phyloP scores from a whole-genome alignment of 2,888 invertebrate genomes.

The Folsomia manolachei region DNA sequence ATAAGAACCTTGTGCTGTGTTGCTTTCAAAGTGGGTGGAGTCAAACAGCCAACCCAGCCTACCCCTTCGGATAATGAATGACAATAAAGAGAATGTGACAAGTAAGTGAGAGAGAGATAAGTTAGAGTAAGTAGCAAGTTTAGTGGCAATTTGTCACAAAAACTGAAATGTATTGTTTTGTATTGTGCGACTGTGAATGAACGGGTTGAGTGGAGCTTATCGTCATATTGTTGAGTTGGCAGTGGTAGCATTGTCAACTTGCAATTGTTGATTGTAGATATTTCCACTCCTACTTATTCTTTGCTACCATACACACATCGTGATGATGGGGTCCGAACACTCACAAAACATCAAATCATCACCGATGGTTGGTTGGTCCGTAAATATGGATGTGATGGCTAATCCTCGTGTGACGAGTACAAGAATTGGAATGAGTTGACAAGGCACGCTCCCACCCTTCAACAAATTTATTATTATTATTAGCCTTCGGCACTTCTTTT shows the following conservation, averaged over 20 bases:
- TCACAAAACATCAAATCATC: too few species aligned
- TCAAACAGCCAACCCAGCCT: background rate
- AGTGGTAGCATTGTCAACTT: background rate
- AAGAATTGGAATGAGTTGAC: constrained; percentile 15
- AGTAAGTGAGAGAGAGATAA: background rate
- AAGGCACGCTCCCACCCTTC: constrained; percentile 34
- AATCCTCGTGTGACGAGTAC: constrained; percentile 21
- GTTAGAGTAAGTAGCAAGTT: background rate
- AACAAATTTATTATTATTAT: constrained; percentile 14
- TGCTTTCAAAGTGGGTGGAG: background rate
- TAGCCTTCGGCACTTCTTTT: constrained; percentile 4
- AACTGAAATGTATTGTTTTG: background rate
- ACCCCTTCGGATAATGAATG: too few species aligned
- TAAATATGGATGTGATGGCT: background rate
- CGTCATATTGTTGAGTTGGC: too few species aligned
- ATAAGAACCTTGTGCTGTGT: background rate
- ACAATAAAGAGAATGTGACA: background rate
- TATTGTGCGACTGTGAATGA: background rate
- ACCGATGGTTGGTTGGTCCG: too few species aligned
- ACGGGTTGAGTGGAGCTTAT: background rate
- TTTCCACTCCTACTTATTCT: background rate
- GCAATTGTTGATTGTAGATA: background rate
- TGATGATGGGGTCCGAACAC: background rate
- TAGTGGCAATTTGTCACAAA: background rate
- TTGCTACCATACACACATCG: too few species aligned